Evolutionary conservation across 2,888 invertebrate species (phyloP).

Genomic region (Willowsia nigromaculata): DNA sequence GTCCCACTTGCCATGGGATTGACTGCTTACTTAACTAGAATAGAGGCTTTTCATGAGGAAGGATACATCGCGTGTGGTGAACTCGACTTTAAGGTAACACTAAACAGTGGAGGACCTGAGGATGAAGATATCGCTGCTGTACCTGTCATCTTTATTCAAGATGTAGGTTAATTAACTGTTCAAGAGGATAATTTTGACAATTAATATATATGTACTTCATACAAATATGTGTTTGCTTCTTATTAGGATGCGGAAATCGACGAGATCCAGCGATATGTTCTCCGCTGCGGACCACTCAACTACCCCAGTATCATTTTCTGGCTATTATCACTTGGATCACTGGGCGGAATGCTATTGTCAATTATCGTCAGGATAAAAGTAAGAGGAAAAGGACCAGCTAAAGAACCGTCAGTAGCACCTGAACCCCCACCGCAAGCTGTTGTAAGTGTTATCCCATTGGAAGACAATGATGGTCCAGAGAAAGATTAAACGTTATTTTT

Average conservation of each 20-base stretch:
- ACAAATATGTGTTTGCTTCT: background rate
- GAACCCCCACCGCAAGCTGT: slow-evolving; percentile 48
- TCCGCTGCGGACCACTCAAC: slow-evolving; percentile 67
- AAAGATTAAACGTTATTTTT: slow-evolving; percentile 24
- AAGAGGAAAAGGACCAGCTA: background rate
- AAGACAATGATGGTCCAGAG: slow-evolving; percentile 35
- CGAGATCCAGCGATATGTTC: slow-evolving; percentile 65
- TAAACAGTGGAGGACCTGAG: slow-evolving; percentile 62
- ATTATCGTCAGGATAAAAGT: slow-evolving; percentile 53
- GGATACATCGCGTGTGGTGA: slow-evolving; percentile 62
- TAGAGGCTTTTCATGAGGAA: slow-evolving; percentile 49
- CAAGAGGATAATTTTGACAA: background rate
- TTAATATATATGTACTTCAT: background rate
- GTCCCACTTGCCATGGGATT: slow-evolving; percentile 66
- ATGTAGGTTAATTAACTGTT: slow-evolving; percentile 32
- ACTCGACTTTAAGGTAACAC: slow-evolving; percentile 56
- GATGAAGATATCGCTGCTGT: slow-evolving; percentile 53
- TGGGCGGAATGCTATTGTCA: slow-evolving; percentile 38
- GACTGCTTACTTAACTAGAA: slow-evolving; percentile 34
- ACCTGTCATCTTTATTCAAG: slow-evolving; percentile 67
- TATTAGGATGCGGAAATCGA: slow-evolving; percentile 69
- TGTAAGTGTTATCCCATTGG: slow-evolving; percentile 49
- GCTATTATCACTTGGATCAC: slow-evolving; percentile 61
- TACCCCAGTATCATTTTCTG: slow-evolving; percentile 72
- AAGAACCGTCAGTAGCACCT: slow-evolving; percentile 13